Evolutionary conservation across 2,888 invertebrate genomes (phyloP), one percentile per base, ranked within the genome.

Genomic region (Petrolisthes cinctipes): DNA sequence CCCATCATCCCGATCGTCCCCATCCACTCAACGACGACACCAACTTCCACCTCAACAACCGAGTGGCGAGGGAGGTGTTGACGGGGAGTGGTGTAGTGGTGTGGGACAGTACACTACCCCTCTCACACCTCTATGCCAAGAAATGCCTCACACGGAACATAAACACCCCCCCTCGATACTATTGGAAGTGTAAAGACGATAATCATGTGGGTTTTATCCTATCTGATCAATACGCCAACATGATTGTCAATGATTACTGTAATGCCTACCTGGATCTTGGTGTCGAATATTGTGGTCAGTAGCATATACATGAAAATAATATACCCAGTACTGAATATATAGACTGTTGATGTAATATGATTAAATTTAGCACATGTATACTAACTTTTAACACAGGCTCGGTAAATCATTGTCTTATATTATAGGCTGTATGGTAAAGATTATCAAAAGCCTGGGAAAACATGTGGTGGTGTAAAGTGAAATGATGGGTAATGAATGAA

Each of bases 211-310:
- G 83, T 1, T 83, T 20, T 56, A 83, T 83, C 71, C 5, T 83
- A 4, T 53, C 73, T 5, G 54, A 83, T 9, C 82, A 83, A 73
- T 83, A 83, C 53, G 20, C 73, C 6, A 73, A 83, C 14, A 83
- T 83, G 83, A 5, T 83, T n/a, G 7, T 73, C 17, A 83, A 83
- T 83, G 61, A 71, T 56, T 83, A 68, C 68, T 83, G 83, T 71
- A 17, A 37, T 0, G 20, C 20, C 20, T 68, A 73, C 14, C 20
- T 83, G 4, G n/a, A 20, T n/a, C 17, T n/a, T 6, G 20, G 71
- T 71, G 71, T 11, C 4, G n/a, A 71, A n/a, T 71, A n/a, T 71
- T 71, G 71, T 20, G 20, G n/a, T 17, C 20, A n/a, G 20, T 2
- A 71, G n/a, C 6, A 14, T 61, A 17, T 3, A 0, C 3, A 61